Evolutionary conservation across 2,113 vertebrate genomes (phyloP), one percentile per base, ranked within the genome.

Genomic region (Pedetes capensis): DNA sequence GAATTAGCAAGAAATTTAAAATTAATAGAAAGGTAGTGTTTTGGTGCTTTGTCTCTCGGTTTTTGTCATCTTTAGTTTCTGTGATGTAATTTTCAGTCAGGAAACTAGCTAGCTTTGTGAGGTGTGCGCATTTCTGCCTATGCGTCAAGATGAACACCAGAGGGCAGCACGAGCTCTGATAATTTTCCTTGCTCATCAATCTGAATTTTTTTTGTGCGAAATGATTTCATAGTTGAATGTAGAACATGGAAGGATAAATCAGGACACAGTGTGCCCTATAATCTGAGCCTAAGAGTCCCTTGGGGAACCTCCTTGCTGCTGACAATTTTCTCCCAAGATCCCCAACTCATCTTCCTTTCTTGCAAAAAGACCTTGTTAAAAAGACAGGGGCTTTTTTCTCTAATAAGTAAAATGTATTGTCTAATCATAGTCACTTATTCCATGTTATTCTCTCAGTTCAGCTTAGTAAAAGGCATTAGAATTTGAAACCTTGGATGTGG

Each of bases 121-220:
- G 39, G 6, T 0, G 8, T 5, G 49, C 16, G 20, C 1, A 0
- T 22, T 37, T 22, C 44, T 29, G 69, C 34, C 87, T 34, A 0
- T 94, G 83, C 3, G 3, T 29, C 68, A 3, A 2, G 75, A 42
- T 59, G 88, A 89, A 92, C 98, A 96, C 93, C 96, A 98, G 98
- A 68, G 98, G 98, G 98, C 98, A 97, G 97, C 96, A 68, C 22
- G 42, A 76, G 68, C 47, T 93, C 87, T 97, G 37, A 32, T 5
- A 69, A 81, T 66, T 72, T 68, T 71, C 34, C 13, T 29, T 29
- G 3, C 0, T 79, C 85, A 2, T 64, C n/a, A 55, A 63, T 18
- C 84, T 68, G 89, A 94, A 11, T 71, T 47, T 42, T 82, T 49
- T 79, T 82, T 66, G 7, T 3, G 1, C 89, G 79, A 81, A 57